These are phyloP conservation scores for Gordius sp. DNA, from an alignment of 2,888 invertebrate genomes.

Conservation along the genomic window DNA sequence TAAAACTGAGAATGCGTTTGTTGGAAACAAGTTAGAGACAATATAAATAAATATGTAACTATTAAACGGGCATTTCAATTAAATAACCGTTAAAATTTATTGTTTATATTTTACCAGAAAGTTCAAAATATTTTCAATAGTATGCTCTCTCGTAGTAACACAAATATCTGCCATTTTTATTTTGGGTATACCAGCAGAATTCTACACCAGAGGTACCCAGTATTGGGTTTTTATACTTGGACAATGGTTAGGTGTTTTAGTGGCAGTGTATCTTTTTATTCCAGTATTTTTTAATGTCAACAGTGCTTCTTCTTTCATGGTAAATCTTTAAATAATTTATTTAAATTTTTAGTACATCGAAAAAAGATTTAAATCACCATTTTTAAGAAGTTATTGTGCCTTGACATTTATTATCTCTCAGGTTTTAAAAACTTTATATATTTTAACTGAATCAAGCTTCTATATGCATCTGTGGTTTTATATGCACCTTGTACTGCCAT, in stretches of 20 bases:
- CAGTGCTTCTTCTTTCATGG: not conserved
- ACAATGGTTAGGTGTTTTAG: constrained; percentile 2
- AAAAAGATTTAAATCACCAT: constrained; percentile 1
- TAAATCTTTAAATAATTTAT: not conserved
- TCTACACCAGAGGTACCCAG: constrained; percentile 19
- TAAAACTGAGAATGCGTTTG: constrained; percentile 9
- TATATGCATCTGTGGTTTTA: not conserved
- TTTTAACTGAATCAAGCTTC: not conserved
- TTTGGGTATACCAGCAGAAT: constrained; percentile 19
- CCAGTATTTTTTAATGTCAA: constrained; percentile 2
- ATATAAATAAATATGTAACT: not conserved
- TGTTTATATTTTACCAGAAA: constrained; percentile 9
- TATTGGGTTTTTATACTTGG: constrained; percentile 3
- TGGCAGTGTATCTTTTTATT: not conserved
- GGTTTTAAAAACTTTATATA: not conserved
- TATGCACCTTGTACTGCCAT: constrained; percentile 3
- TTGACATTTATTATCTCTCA: not conserved
- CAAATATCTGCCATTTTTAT: constrained; percentile 20
- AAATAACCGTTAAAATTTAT: too few relatives aligned
- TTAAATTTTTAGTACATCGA: constrained; percentile 6
- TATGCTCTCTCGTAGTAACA: constrained; percentile 19
- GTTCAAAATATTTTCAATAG: constrained; percentile 17
- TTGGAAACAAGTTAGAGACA: not conserved
- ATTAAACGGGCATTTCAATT: not conserved
- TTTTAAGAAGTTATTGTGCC: not conserved